These are phyloP conservation scores for Scomber japonicus DNA, from an alignment of 2,113 vertebrate species.

Conservation along the genomic window DNA sequence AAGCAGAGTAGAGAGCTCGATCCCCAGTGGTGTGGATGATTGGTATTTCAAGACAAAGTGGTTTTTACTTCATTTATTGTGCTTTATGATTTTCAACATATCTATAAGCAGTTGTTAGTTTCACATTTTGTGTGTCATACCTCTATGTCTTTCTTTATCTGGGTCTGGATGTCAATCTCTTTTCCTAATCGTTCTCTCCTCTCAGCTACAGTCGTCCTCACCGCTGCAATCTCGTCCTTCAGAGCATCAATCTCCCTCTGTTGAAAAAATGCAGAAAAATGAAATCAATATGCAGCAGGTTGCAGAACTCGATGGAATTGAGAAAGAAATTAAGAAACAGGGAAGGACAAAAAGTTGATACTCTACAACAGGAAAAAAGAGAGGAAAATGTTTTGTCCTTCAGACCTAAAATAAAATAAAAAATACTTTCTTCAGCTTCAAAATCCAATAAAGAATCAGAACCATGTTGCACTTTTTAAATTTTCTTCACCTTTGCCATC, in stretches of 20 bases:
- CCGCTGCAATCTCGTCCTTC: slow-evolving; percentile 48
- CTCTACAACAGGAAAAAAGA: background rate
- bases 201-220: slow-evolving; percentile 26
- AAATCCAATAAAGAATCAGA: background rate
- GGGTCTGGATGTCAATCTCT: slow-evolving; percentile 62
- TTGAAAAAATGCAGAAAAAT: slow-evolving; percentile 4
- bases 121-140: slow-evolving; percentile 31
- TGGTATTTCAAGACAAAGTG: too few species aligned
- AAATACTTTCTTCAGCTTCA: background rate
- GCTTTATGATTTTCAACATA: background rate
- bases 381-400: too few species aligned
- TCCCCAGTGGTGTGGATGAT: too few species aligned
- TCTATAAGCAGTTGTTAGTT: too few species aligned
- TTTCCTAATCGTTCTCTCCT: slow-evolving; percentile 56
- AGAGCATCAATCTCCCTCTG: slow-evolving; percentile 70
- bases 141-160: slow-evolving; percentile 78
- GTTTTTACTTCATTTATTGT: too few species aligned
- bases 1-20: too few species aligned
- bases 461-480: too few species aligned
- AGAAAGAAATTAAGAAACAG: background rate
- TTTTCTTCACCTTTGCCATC: slow-evolving; percentile 70
- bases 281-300: too few species aligned
- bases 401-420: too few species aligned
- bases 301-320: background rate
- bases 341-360: background rate